Base-by-base conservation (phyloP, 1,140 invertebrate species). In the Diploscapter pachys region DNA sequence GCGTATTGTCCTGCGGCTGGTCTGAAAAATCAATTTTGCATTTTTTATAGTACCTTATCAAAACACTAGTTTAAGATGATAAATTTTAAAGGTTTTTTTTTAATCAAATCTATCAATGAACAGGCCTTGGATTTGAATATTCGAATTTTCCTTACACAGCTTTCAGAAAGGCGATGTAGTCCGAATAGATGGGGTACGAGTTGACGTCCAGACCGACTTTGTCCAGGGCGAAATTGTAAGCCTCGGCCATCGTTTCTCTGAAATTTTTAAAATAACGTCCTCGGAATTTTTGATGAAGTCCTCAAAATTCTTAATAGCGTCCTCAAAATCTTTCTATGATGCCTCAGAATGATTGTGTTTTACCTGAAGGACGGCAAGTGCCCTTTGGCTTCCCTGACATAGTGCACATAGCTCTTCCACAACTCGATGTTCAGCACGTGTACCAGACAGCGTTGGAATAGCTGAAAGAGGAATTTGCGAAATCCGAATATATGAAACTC, bases 231-330 rank as follows among this genome's bases (percentile, higher is more conserved):
- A 98, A 99, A 87, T 99, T 96, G 86, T 98, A 99, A 0, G 96
- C 96, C 87, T 99, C 94, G 0, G 95, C 95, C 93, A 99, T 96
- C 89, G 98, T 99, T 87, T 99, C 96, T 84, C 95, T 96, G 86
- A 64, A 89, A 89, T 74, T 5, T 5, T 72, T 57, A 31, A 31
- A 31, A 11, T 59, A 59, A 31, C 57, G 57, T 11, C 31, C 57
- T 9, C 77, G 76, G 64, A 80, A 9, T 31, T 6, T 52, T 9
- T 74, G 3, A 62, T 57, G 5, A n/a, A 80, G 73, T 8, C 9
- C 8, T 75, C 13, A 2, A 73, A 49, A 31, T 3, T 9, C 6
- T 9, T n/a, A n/a, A 9, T 59, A 59, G 57, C 57, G 57, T 8
- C n/a, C 57, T 8, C 77, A 80, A 76, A 80, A 9, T 31, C 2